Base-by-base conservation (phyloP, 2,113 vertebrate species). In the Herpetotheres cachinnans region DNA sequence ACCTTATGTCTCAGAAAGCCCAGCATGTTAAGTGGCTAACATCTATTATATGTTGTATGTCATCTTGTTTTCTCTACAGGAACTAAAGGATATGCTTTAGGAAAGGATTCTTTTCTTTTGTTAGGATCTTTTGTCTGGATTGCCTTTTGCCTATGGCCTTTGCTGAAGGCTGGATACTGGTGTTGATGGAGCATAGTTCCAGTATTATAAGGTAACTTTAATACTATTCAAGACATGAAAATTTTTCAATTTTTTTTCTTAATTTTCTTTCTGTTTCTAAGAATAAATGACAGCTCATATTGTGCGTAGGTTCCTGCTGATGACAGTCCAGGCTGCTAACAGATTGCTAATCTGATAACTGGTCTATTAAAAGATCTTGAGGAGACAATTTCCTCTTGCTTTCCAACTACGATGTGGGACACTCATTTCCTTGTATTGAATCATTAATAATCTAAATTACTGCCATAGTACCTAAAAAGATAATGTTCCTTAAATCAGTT, bases 331-430 rank as follows among this genome's bases (percentile, higher is more conserved):
- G 93, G 96, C 96, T 97, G 97, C 58, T 96, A 98, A 93, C 97
- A 98, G 96, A 98, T 97, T 98, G 97, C 78, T 98, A 96, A 97
- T 97, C 95, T 97, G 94, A 79, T 97, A 96, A 96, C 94, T 91
- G 62, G 19, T 95, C 95, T 98, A 97, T 98, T 97, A 92, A 98
- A 97, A 97, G 88, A 97, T 59, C 87, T 90, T 52, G 78, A 90
- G 95, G 72, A 97, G 93, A 85, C 21, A 83, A 88, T 96, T 95
- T 96, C 79, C 89, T 84, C 70, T 81, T 78, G 76, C 79, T 82
- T 96, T 92, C 46, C 81, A 93, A 20, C 61, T 20, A 87, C 54
- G 77, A 49, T 85, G 62, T 91, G 40, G 83, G 82, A 87, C 87
- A 87, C 24, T 89, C 91, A 69, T 58, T 94, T 92, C 77, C 56